Base-by-base conservation (phyloP, 2,113 vertebrate species). In the Pao palembangensis region DNA sequence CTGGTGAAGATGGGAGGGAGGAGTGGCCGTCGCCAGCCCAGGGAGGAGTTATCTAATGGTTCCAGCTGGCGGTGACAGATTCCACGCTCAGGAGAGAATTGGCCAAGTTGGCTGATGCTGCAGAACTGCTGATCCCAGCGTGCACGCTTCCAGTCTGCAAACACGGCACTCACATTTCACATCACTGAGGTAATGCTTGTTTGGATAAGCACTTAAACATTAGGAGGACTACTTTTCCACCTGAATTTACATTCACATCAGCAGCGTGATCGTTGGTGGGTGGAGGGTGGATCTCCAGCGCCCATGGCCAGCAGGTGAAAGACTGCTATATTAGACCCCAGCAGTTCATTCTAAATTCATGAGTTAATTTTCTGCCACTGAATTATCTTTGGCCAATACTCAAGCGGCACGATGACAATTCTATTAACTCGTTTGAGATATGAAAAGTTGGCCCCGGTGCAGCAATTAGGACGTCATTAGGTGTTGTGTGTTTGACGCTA, bases 31-130 rank as follows among this genome's bases (percentile, higher is more conserved):
- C 8, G 58, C 54, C 63, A 71, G 57, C 67, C 81, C 38, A 62
- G 78, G 76, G 78, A 82, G 58, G 71, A 70, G 64, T 55, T 55
- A 68, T 69, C 55, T 88, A 84, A 88, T 85, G 72, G 66, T 71
- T 80, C 80, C 87, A 85, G 76, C 81, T 88, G 85, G 75, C 63
- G 71, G 58, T 73, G 82, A 87, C 83, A 87, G 87, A 85, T 81
- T 83, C 78, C 73, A 49, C n/a, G n/a, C 17, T 49, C 20, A 18
- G 31, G 48, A 72, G 69, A 63, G 52, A 44, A 53, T 58, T 52
- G 58, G 64, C 61, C 7, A 8, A 44, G n/a, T 81, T 81, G 61
- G 73, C 71, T 55, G 18, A 38, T 54, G 43, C 43, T 44, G 43
- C 14, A 44, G 43, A 17, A 44, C 43, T 44, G 43, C 43, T 38